These are phyloP conservation scores for Ctenoplectra terminalis DNA, from an alignment of 1,140 invertebrate genomes.

Conservation along the genomic window DNA sequence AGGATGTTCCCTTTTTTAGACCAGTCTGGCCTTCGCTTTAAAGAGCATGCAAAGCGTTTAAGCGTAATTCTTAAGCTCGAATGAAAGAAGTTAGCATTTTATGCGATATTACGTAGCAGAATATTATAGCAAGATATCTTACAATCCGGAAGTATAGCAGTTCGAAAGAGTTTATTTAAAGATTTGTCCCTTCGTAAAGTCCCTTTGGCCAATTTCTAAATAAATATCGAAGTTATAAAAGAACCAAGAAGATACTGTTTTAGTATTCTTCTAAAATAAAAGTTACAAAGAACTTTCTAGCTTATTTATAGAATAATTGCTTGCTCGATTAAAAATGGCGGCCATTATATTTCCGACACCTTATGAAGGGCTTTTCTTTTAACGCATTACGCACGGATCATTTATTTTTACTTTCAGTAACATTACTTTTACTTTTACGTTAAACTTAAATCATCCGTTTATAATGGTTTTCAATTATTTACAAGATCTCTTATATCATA, in stretches of 20 bases:
- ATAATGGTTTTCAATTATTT: neutral
- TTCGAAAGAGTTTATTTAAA: neutral
- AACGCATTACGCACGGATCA: slow-evolving; percentile 13
- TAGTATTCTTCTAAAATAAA: neutral
- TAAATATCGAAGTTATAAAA: neutral
- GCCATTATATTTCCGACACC: neutral
- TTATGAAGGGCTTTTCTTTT: slow-evolving; percentile 7
- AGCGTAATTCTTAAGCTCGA: neutral
- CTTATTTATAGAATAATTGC: neutral
- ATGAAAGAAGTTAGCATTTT: neutral
- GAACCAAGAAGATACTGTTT: neutral
- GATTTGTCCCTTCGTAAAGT: slow-evolving; percentile 19
- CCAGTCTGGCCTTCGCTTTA: neutral
- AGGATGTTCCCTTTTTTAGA: neutral
- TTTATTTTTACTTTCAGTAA: neutral
- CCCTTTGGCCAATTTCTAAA: too few species aligned
- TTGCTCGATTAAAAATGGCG: neutral
- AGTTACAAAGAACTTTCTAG: neutral
- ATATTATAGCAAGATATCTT: neutral
- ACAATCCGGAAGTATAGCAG: slow-evolving; percentile 28
- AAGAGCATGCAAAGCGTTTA: slow-evolving; percentile 11
- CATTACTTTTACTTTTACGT: neutral
- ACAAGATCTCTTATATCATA: neutral
- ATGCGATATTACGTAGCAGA: neutral
- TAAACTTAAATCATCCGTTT: slow-evolving; percentile 3